Base-by-base conservation (phyloP, 2,888 invertebrate species). In the Antitype chi region DNA sequence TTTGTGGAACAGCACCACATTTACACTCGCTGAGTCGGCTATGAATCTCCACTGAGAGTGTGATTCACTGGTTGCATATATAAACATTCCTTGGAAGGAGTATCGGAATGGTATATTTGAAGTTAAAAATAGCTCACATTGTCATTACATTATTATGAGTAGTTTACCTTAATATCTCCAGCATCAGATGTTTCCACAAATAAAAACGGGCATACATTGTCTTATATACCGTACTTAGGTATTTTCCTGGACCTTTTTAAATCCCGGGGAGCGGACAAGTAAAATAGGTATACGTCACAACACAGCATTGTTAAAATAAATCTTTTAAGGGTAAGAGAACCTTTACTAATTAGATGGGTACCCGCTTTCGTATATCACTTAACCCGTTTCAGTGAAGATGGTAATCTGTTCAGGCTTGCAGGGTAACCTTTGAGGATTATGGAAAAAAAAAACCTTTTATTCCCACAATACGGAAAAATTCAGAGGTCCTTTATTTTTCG, bases 341-440 rank as follows among this genome's bases (percentile, higher is more conserved):
- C 77, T 59, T 75, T 59, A 72, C 80, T 86, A 87, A 86, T 86
- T 78, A 87, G 82, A 82, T 78, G 68, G 85, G 69, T 53, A 74
- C 83, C 74, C 74, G 53, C 75, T 77, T 87, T 79, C 64, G 73
- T 85, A 72, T 85, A 82, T 87, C 81, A 85, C 77, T 87, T 87
- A 72, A 83, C 75, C 77, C 87, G 67, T 78, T 86, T 80, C 64
- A 70, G 47, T 70, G 20, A 71, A 82, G 81, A 87, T 74, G 77
- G 69, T 82, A 87, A 87, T 82, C 79, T 78, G 70, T 80, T 52
- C 69, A 71, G 74, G 60, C 57, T 70, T 64, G 53, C 59, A 47
- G 55, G 70, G 76, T 66, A 71, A 55, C 68, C 70, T 81, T 81
- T 76, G 73, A 62, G 85, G 77, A 85, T 77, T 85, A 74, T 70